Conservation (phyloP, 2,888 invertebrate genomes). For the Masnerella sp. region DNA sequence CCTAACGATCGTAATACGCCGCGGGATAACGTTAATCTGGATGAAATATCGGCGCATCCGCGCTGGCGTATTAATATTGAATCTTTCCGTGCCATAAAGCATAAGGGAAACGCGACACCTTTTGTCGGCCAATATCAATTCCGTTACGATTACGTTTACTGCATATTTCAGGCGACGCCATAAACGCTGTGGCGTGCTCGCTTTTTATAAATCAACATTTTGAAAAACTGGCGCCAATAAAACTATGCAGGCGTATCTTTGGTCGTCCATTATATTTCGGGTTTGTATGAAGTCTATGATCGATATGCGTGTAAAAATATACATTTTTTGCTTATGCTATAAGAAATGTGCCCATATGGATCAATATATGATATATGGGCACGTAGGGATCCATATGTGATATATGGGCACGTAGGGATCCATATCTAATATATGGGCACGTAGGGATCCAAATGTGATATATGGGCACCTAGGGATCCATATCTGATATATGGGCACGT, state of each 20-base stretch:
- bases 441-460: no score
- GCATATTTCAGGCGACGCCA: conserved; percentile 17
- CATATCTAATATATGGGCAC: no score
- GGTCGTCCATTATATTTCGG: no score
- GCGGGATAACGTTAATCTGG: conserved; percentile 14
- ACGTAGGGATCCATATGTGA: no score
- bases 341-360: no score
- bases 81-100: conserved; percentile 27
- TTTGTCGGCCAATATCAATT: conserved; percentile 35
- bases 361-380: no score
- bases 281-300: no score
- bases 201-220: conserved; percentile 37
- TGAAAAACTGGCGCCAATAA: conserved; percentile 11
- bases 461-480: no score
- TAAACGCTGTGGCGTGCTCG: conserved; percentile 25
- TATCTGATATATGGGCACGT: no score
- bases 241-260: conserved; percentile 29
- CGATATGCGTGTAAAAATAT: no score
- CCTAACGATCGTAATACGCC: conserved; percentile 11
- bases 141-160: conserved; percentile 29
- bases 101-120: conserved; percentile 3
- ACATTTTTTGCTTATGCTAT: no score
- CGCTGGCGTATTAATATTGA: conserved; percentile 28
- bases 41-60: conserved; percentile 33
- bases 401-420: no score